Conservation (phyloP, 1,140 invertebrate species). For the Brachionus sp. region DNA sequence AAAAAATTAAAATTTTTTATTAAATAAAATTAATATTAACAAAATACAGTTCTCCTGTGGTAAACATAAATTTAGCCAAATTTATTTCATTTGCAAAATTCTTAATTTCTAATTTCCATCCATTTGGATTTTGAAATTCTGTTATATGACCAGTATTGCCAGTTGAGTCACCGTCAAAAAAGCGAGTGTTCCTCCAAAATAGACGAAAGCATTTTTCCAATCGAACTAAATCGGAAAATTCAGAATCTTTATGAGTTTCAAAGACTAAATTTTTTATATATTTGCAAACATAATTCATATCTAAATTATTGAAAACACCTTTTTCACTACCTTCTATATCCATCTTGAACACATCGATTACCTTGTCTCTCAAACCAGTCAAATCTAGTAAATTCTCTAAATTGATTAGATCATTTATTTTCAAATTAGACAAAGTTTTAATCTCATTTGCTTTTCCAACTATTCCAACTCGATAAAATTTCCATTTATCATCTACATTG, state of each 20-base stretch:
- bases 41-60: conserved; percentile 30
- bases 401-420: background rate
- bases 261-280: conserved; percentile 23
- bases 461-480: background rate
- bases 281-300: conserved; percentile 3
- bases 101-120: conserved; percentile 7
- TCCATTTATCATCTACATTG: background rate
- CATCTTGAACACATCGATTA: conserved; percentile 34
- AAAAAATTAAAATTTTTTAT: background rate
- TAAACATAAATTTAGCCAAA: conserved; percentile 30
- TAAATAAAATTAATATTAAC: conserved; percentile 41
- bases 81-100: conserved; percentile 10
- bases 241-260: background rate
- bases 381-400: background rate
- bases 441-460: background rate
- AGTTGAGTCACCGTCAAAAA: background rate
- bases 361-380: background rate
- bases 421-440: background rate
- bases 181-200: conserved; percentile 5
- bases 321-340: conserved; percentile 27
- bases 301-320: background rate
- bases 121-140: conserved; percentile 35
- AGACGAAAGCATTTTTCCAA: conserved; percentile 37
- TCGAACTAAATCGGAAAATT: background rate
- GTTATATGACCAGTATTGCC: background rate